A percentile compares a stretch with the other conserved stretches of the same genome.
Evolutionary conservation across 2,113 vertebrate genomes (phyloP).

Genomic region (Mesembrinibis cayennensis): DNA sequence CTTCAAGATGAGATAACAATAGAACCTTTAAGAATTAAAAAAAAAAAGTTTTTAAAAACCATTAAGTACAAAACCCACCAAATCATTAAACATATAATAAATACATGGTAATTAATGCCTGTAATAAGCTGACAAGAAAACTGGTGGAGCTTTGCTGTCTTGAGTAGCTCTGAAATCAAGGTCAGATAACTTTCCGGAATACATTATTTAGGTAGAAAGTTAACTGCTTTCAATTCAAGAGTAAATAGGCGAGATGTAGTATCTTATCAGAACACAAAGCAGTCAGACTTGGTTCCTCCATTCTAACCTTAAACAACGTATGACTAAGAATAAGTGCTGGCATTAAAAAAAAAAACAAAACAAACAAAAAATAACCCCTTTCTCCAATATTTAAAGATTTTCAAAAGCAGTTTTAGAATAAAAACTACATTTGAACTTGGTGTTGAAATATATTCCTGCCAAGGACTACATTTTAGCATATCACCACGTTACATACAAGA

Average conservation of each 20-base stretch:
- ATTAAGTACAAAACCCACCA: not conserved
- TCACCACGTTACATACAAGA: not conserved
- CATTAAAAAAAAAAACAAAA: not conserved
- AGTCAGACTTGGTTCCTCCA: not conserved
- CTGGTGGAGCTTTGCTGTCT: not conserved
- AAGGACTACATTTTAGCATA: not conserved
- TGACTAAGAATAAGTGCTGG: not conserved
- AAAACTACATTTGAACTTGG: not conserved
- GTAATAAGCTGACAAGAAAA: conserved; percentile 15
- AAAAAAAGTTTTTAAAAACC: not conserved
- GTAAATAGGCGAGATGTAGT: not conserved
- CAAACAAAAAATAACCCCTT: not conserved
- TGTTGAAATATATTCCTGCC: not conserved
- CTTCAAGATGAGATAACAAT: not conserved
- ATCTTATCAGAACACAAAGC: not conserved
- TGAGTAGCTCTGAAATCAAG: not conserved
- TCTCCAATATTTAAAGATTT: not conserved
- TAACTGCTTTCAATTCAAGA: not conserved
- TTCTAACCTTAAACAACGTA: not conserved
- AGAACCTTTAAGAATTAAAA: not conserved
- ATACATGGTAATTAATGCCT: not conserved
- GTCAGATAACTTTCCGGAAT: not conserved
- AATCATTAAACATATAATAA: not conserved
- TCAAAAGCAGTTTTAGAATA: not conserved
- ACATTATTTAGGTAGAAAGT: not conserved